Base-by-base conservation (phyloP, 1,140 invertebrate genomes). In the Pectinophora gossypiella region DNA sequence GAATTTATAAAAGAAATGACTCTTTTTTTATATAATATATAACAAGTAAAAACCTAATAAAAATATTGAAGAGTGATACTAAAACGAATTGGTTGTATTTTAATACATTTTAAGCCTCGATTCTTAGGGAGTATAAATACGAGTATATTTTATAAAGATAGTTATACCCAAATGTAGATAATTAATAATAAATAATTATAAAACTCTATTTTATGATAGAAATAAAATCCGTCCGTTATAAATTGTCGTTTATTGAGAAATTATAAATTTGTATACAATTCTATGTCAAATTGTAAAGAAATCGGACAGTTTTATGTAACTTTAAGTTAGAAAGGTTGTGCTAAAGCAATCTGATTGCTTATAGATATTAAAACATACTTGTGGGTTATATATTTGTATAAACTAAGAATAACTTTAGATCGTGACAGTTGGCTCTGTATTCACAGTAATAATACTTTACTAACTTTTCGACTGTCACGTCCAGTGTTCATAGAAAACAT, bases 121-220 rank as follows among this genome's bases (percentile, higher is more conserved):
- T n/a, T n/a, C n/a, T n/a, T n/a, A n/a, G n/a, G n/a, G n/a, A n/a
- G n/a, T n/a, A n/a, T n/a, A n/a, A n/a, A n/a, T n/a, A n/a, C n/a
- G n/a, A n/a, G n/a, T n/a, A n/a, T n/a, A n/a, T n/a, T n/a, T n/a
- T 7, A 32, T 32, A 40, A 40, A 40, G 16, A 2, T 16, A 40
- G 10, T 13, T 73, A 64, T 74, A 77, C 71, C 74, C 76, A 79
- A 82, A 76, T 77, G 74, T 82, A 81, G 75, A 74, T 77, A 59
- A 52, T 36, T n/a, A n/a, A n/a, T n/a, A n/a, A n/a, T 54, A 27
- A 5, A 40, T 40, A 40, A 40, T 40, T 40, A 16, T 13, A 40
- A n/a, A n/a, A n/a, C n/a, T n/a, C n/a, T n/a, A n/a, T n/a, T n/a
- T n/a, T n/a, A n/a, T n/a, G n/a, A n/a, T n/a, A n/a, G n/a, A n/a